Base-by-base conservation (phyloP, 2,797 vertebrate genomes). In the Dryobates pubescens region DNA sequence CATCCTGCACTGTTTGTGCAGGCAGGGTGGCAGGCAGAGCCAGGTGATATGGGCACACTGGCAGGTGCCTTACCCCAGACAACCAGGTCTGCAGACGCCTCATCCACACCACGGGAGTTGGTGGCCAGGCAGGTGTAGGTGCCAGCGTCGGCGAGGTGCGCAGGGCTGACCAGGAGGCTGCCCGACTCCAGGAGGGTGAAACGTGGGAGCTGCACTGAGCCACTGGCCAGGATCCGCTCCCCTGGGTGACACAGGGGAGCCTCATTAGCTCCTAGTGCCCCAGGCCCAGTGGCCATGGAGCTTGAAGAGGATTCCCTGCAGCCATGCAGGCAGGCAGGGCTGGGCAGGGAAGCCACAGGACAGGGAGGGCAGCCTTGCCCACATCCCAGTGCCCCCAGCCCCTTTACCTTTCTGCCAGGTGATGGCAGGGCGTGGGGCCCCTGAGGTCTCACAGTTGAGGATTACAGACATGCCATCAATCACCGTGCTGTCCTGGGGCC, bases 131-230 rank as follows among this genome's bases (percentile, higher is more conserved):
- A 99, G 53, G 98, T 98, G 96, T 99, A 99, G 93, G 98, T 98
- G 57, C 99, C 99, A 0, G 98, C 98, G 0, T 99, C 99, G 0
- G 98, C 97, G 89, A 99, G 98, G 92, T 98, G 99, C 0, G 99
- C 98, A 9, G 99, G 99, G 81, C 98, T 99, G 95, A 99, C 86
- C 13, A 99, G 98, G 45, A 99, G 98, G 59, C 99, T 99, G 83
- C 99, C 99, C 0, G 99, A 99, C 96, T 99, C 99, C 41, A 99
- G 98, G 45, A 99, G 98, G 0, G 99, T 99, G 97, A 99, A 99
- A 10, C 99, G 98, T 0, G 99, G 98, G 74, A 99, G 98, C 97
- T 99, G 99, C 65, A 99, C 98, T 0, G 99, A 99, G 36, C 99
- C 99, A 0, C 99, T 99, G 92, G 99, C 99, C 97, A 99, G 93